Base-by-base conservation (phyloP, 2,888 invertebrate species). In the Epirrhoe tristata region DNA sequence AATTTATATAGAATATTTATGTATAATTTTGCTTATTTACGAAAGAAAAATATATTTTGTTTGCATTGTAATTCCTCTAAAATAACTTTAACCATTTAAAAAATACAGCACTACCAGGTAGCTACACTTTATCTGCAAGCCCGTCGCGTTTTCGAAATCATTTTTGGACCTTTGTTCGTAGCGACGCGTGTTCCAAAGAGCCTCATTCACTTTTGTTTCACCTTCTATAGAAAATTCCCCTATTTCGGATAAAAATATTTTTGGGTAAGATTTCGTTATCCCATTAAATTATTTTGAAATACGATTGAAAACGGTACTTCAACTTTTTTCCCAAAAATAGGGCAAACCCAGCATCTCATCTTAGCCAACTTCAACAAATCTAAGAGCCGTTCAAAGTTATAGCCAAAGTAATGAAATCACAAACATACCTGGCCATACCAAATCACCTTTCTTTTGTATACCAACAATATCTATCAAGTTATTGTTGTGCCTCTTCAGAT, bases 361-460 rank as follows among this genome's bases (percentile, higher is more conserved):
- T 48, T 46, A 57, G 46, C 52, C n/a, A 39, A 48, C 48, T 51
- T 53, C 34, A 8, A 24, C 14, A 58, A 36, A 55, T 16, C 7
- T 0, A 31, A 55, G 16, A 32, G 48, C 53, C 58, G 12, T 46
- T 53, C 53, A 50, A 65, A 51, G 54, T 58, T 58, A 53, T 50
- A 50, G 58, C 31, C 50, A 54, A 64, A 58, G 31, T 65, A 59
- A 65, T 65, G 16, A 59, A 55, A 59, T 51, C 36, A 54, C 14
- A 50, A 58, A 54, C 16, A 50, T 36, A 57, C 58, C 58, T 58
- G 7, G 24, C 31, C 14, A 54, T 53, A n/a, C 24, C 55, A 59
- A 64, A 59, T 65, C 50, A 59, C 59, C 64, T 65, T 58, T 58
- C 58, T 58, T 58, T 65, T 65, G 64, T 58, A 39, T 17, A 50